Conservation (phyloP, 2,113 vertebrate genomes). For the Urocolius indicus region DNA sequence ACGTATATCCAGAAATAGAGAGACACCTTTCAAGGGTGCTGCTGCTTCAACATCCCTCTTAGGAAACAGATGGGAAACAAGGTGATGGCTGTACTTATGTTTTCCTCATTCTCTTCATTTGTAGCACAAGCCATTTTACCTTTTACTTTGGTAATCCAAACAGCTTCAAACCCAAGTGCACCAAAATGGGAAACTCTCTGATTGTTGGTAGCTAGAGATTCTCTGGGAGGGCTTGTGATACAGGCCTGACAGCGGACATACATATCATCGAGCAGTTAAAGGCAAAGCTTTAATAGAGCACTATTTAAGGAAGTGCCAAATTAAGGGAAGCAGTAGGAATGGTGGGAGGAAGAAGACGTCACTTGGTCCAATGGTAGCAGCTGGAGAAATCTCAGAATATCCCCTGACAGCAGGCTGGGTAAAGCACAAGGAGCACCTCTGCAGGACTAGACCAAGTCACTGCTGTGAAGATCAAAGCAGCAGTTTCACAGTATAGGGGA, state of each 20-base stretch:
- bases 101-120: neutral
- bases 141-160: neutral
- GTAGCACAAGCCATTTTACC: neutral
- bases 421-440: neutral
- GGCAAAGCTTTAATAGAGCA: neutral
- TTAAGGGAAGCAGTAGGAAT: neutral
- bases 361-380: neutral
- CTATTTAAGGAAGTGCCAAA: neutral
- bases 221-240: neutral
- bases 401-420: neutral
- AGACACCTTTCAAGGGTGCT: neutral
- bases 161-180: neutral
- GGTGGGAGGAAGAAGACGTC: neutral
- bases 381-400: neutral
- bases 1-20: neutral
- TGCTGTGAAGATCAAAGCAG: neutral
- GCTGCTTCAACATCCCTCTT: neutral
- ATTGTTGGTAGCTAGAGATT: neutral
- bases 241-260: neutral
- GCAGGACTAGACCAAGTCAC: neutral
- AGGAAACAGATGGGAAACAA: neutral
- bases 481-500: neutral
- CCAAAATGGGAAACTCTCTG: neutral
- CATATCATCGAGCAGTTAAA: accelerated
- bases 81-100: neutral